Evolutionary conservation across 1,140 invertebrate genomes (phyloP), one percentile per base, ranked within the genome.

Genomic region (Atopsyche davidsoni): DNA sequence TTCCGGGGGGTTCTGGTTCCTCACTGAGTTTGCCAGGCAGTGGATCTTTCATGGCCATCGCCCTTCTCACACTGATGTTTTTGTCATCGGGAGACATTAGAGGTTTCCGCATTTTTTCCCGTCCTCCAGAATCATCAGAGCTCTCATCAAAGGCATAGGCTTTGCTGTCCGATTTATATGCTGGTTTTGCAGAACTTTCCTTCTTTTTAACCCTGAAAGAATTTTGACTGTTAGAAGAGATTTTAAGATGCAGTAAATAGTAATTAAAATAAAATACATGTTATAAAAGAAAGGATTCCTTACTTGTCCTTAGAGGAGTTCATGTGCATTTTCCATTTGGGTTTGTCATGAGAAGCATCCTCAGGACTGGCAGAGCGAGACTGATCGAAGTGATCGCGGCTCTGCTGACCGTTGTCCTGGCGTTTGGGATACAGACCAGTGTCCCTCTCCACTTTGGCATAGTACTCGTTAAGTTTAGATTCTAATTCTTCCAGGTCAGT

Each of bases 391-490:
- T 32, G n/a, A 11, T 58, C 51, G 13, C 65, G 68, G 3, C 23
- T n/a, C 25, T 58, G 60, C 21, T 65, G 62, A 4, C 62, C 62
- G 40, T 70, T 70, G 48, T 57, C 55, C 39, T 48, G 51, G 18
- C 69, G 61, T 53, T 70, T 71, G 51, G 73, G 73, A 14, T 77
- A 59, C 2, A 73, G 62, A 1, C 74, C 73, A 14, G 72, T 73
- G 61, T 83, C 82, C 69, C 87, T 86, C 58, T 87, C 84, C 48
- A 87, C 77, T 71, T 84, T 82, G 21, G 83, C 80, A 68, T 87
- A 86, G 67, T 87, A 87, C 41, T 84, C 85, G 67, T 69, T 82
- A 52, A 89, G 71, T 63, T 86, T 87, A 3, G 81, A 83, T 64
- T 87, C 83, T 45, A 87, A 66, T 60, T 87, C 84, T 60, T 86